A percentile compares a stretch with the other conserved stretches of the same genome.
Evolutionary conservation across 2,797 vertebrate genomes (phyloP).

Genomic region (Acanthis flammea): DNA sequence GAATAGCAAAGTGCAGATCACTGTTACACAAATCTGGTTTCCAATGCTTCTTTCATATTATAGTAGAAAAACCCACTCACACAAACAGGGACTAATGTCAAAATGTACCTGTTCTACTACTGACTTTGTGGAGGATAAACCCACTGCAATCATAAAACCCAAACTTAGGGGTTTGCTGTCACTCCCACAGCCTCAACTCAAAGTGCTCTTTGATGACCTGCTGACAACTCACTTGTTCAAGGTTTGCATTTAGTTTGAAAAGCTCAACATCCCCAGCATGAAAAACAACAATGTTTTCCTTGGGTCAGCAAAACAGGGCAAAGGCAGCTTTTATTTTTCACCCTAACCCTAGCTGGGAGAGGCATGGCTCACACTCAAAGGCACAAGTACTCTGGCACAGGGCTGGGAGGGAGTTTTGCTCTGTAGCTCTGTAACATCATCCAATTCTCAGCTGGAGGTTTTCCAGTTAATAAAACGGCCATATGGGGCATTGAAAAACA

Average conservation of each 20-base stretch:
- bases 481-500: slow-evolving; percentile 26
- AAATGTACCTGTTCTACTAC: neutral
- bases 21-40: neutral
- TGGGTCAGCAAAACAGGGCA: neutral
- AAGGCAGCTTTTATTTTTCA: neutral
- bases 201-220: neutral
- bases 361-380: neutral
- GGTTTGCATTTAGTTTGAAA: neutral
- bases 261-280: neutral
- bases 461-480: slow-evolving; percentile 2
- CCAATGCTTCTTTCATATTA: neutral
- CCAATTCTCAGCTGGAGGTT: slow-evolving; percentile 47
- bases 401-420: neutral
- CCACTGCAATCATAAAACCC: neutral
- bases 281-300: neutral
- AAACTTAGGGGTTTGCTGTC: neutral
- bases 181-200: neutral
- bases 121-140: neutral
- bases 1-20: neutral
- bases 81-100: neutral
- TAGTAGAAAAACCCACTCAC: neutral
- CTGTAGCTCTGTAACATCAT: slow-evolving; percentile 32
- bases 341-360: neutral
- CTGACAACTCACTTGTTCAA: neutral
- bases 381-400: neutral